A percentile compares a stretch with the other conserved stretches of the same genome.
Conservation (phyloP, 2,888 invertebrate genomes). For the Andricus quercusramuli region DNA sequence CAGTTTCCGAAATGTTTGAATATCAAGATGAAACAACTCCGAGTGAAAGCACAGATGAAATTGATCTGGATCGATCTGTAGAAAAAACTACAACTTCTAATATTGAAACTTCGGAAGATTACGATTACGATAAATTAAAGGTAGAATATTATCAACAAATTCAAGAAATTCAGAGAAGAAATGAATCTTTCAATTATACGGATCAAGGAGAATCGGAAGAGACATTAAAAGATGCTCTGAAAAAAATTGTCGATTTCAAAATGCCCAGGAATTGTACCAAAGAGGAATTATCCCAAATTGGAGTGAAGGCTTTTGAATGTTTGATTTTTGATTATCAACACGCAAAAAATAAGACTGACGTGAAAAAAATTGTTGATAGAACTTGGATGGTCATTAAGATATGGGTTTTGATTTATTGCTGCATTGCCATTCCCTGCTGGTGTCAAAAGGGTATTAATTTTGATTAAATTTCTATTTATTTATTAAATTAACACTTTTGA, state of each 20-base stretch:
- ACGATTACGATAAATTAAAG: slow-evolving; percentile 78
- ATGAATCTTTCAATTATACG: slow-evolving; percentile 77
- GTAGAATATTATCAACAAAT: slow-evolving; percentile 79
- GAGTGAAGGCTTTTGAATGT: slow-evolving; percentile 76
- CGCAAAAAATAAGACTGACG: slow-evolving; percentile 60
- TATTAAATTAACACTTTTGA: background rate
- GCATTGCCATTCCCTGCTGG: slow-evolving; percentile 80
- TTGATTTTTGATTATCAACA: slow-evolving; percentile 73
- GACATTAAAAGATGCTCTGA: slow-evolving; percentile 70
- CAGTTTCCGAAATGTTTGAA: background rate
- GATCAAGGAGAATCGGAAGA: slow-evolving; percentile 75
- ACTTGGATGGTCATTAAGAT: slow-evolving; percentile 73
- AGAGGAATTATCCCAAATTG: slow-evolving; percentile 78
- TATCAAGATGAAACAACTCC: background rate
- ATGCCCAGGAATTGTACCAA: slow-evolving; percentile 78
- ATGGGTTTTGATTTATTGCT: slow-evolving; percentile 78
- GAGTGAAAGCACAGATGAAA: slow-evolving; percentile 2
- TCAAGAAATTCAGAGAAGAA: slow-evolving; percentile 68
- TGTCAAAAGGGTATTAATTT: slow-evolving; percentile 78
- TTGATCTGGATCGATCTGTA: background rate
- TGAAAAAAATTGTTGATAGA: slow-evolving; percentile 64
- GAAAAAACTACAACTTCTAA: background rate
- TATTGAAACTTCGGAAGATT: slow-evolving; percentile 66
- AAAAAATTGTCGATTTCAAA: slow-evolving; percentile 73
- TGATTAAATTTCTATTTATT: slow-evolving; percentile 34